phyloP scores from a whole-genome alignment of 1,140 invertebrate genomes.

The Semibalanus balanoides region DNA sequence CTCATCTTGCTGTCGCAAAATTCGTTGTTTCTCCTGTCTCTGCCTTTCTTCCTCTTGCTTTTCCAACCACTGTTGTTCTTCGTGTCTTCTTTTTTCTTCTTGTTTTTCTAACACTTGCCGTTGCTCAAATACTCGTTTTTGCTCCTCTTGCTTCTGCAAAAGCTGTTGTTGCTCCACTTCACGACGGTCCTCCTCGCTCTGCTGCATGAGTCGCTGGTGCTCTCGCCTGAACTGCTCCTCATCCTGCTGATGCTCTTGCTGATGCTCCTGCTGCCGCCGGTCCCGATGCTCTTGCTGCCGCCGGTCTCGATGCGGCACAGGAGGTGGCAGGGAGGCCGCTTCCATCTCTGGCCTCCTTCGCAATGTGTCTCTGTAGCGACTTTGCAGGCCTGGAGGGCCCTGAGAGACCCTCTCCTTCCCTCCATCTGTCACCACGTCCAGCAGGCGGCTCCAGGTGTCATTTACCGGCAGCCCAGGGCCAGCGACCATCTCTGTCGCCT shows the following conservation, averaged over 20 bases:
- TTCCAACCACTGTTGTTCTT: too few species aligned
- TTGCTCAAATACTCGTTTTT: too few species aligned
- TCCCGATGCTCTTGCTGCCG: not conserved
- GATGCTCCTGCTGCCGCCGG: not conserved
- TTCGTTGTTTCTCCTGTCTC: too few species aligned
- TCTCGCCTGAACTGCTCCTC: not conserved
- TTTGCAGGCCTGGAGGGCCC: not conserved
- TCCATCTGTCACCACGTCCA: not conserved
- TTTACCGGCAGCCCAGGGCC: too few species aligned
- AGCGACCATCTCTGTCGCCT: not conserved
- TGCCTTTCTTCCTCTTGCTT: too few species aligned
- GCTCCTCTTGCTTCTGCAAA: too few species aligned
- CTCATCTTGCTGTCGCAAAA: too few species aligned
- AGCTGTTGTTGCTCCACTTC: too few species aligned
- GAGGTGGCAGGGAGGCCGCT: too few species aligned
- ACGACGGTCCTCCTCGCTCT: not conserved
- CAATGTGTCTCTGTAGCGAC: not conserved
- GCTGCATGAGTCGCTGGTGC: not conserved
- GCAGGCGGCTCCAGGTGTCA: not conserved
- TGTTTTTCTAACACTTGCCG: too few species aligned
- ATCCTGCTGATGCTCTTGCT: not conserved
- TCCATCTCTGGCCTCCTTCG: not conserved
- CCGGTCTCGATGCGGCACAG: not conserved
- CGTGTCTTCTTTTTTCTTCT: too few species aligned
- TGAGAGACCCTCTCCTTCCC: not conserved